Percentiles rank a stretch among this genome's conserved stretches.
phyloP scores from a whole-genome alignment of 2,113 vertebrate genomes.

The Grammomys surdaster region DNA sequence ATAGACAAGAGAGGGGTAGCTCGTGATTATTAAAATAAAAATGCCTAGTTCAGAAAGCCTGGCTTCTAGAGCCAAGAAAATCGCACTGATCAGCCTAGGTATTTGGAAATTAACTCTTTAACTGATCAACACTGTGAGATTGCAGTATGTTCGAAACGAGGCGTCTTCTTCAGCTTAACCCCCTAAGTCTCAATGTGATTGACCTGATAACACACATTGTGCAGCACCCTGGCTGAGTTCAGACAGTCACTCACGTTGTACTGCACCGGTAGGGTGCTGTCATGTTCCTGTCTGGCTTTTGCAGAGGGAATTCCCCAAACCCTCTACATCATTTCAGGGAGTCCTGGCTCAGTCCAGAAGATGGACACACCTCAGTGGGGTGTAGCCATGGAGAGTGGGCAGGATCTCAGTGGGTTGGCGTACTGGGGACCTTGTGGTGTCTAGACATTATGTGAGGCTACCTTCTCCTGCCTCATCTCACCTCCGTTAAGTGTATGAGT shows the following conservation, averaged over 20 bases:
- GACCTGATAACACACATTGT: background rate
- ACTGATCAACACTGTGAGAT: constrained; percentile 33
- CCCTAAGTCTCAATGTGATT: constrained; percentile 17
- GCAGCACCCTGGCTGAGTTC: background rate
- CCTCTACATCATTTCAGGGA: background rate
- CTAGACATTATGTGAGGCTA: background rate
- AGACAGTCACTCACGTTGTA: background rate
- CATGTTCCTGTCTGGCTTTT: constrained; percentile 1
- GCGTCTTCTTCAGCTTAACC: background rate
- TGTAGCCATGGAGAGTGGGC: background rate
- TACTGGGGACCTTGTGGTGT: background rate
- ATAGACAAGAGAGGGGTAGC: background rate
- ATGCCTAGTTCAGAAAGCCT: background rate
- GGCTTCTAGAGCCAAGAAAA: background rate
- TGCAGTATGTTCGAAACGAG: background rate
- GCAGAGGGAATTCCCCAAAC: constrained; percentile 50
- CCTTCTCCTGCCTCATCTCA: background rate
- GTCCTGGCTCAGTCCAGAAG: background rate
- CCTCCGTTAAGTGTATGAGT: background rate
- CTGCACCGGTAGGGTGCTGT: background rate
- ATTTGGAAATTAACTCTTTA: constrained; percentile 61
- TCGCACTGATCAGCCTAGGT: constrained; percentile 18
- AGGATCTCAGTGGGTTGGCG: background rate
- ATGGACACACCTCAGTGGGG: background rate
- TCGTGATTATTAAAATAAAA: constrained; percentile 19